Base-by-base conservation (phyloP, 2,113 vertebrate genomes). In the Halichoerus grypus region DNA sequence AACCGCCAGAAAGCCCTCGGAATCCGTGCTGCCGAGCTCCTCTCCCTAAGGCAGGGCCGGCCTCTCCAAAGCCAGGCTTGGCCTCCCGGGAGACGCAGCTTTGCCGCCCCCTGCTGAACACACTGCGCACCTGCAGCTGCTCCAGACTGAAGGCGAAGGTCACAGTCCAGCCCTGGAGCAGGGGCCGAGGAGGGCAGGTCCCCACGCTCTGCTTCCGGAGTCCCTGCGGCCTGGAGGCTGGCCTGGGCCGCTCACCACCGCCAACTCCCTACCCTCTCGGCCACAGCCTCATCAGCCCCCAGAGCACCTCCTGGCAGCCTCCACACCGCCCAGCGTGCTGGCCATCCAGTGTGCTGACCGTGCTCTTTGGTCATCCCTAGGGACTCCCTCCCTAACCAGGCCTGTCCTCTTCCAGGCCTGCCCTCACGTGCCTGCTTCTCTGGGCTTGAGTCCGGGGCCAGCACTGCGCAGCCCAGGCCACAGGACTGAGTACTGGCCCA, bases 81-180 rank as follows among this genome's bases (percentile, higher is more conserved):
- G n/a, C 63, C 7, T 7, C 5, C 4, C 1, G 39, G 18, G 26
- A 61, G 42, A 61, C 0, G 46, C 46, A 46, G 67, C 87, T 7
- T 24, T 74, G 86, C 86, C 0, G 67, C 93, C 93, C 93, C 46
- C 93, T 95, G 67, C 67, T 19, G 93, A n/a, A 36, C 55, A 26
- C 36, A 7, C 36, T 51, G 19, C 53, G 5, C 13, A 1, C 36
- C 90, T 59, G 77, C 61, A 18, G 18, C 76, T 16, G 33, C 49
- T 76, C 16, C 42, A 10, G 46, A 11, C 7, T 4, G 8, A 18
- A 77, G 16, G 4, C 0, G 7, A 79, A 31, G 55, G 63, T 28
- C 74, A 28, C 57, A 2, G 55, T 13, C n/a, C 88, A 9, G 51
- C 33, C 49, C 49, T 24, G 31, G 19, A 26, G 42, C 61, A 19